phyloP scores from a whole-genome alignment of 2,113 vertebrate species.

The Aspidoscelis tigris region DNA sequence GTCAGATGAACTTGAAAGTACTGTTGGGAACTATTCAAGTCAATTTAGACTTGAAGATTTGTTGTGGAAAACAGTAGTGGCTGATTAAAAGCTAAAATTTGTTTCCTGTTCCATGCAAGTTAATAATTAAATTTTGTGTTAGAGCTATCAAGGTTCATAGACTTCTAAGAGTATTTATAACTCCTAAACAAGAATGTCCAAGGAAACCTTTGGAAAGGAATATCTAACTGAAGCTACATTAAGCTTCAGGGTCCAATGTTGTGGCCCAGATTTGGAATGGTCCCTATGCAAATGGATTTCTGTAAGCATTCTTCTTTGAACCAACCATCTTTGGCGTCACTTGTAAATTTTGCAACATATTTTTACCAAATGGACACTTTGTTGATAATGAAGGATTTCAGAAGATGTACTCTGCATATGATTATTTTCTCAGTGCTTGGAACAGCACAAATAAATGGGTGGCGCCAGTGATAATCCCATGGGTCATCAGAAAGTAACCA shows the following conservation, averaged over 20 bases:
- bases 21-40: background rate
- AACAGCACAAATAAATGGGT: too few species aligned
- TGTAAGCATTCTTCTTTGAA: background rate
- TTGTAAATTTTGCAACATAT: background rate
- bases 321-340: background rate
- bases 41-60: background rate
- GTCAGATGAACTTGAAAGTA: too few species aligned
- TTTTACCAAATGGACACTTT: background rate
- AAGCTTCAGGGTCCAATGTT: background rate
- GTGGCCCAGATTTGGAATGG: background rate
- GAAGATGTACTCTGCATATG: background rate
- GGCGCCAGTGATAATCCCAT: background rate
- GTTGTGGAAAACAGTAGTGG: background rate
- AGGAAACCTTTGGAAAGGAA: background rate
- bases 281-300: too few species aligned
- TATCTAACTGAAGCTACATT: background rate
- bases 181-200: background rate
- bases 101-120: background rate
- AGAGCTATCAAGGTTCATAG: background rate
- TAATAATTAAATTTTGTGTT: conserved; percentile 17
- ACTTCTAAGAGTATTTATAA: background rate
- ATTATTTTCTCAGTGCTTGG: background rate
- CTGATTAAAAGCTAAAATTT: background rate
- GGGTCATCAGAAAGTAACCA: background rate
- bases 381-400: background rate